These are phyloP conservation scores for Mesoclemmys tuberculata DNA, from an alignment of 2,113 vertebrate genomes.

Conservation along the genomic window DNA sequence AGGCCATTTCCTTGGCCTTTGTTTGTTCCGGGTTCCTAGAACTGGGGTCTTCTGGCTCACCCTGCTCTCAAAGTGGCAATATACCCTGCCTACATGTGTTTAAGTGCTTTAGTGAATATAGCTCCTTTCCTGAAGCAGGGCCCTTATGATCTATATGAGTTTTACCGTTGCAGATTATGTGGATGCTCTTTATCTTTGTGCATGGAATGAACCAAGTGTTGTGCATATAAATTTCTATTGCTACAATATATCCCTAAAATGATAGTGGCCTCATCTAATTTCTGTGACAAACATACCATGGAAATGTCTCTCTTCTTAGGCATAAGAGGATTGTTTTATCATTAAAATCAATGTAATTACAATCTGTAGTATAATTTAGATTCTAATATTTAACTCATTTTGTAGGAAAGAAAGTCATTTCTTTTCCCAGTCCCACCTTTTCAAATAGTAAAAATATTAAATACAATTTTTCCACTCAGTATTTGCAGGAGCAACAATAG, in stretches of 20 bases:
- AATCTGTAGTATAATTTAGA: not conserved
- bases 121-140: not conserved
- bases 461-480: not conserved
- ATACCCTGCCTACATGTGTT: not conserved
- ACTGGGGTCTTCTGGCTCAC: not conserved
- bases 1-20: not conserved
- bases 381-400: not conserved
- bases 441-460: not conserved
- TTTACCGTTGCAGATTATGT: not conserved
- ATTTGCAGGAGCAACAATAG: not conserved
- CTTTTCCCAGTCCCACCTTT: not conserved
- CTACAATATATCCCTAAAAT: not conserved
- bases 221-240: not conserved
- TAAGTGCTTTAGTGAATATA: not conserved
- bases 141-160: not conserved
- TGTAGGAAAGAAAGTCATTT: not conserved
- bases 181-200: not conserved
- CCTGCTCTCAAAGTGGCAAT: not conserved
- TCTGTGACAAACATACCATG: not conserved
- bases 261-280: not conserved
- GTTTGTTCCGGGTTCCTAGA: not conserved
- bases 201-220: not conserved
- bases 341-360: not conserved
- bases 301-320: not conserved
- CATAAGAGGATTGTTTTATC: constrained; percentile 5